Evolutionary conservation across 2,113 vertebrate species (phyloP), one percentile per base, ranked within the genome.

Genomic region (Alectura lathami): DNA sequence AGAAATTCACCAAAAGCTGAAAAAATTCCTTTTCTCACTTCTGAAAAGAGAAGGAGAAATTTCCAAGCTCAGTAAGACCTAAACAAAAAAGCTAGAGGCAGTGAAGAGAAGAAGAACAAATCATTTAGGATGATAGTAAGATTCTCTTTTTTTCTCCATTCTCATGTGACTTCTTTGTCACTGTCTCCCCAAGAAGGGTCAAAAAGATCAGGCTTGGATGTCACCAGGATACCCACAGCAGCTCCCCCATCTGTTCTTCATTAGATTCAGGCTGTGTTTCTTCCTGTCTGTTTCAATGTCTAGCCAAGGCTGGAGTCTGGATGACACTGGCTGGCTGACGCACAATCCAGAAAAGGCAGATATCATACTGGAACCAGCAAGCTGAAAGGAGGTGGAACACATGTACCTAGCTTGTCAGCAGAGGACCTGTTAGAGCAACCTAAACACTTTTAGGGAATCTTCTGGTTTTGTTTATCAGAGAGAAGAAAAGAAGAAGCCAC

Each of bases 251-350:
- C 48, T 86, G 80, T 90, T 72, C 72, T 83, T 77, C 59, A 70
- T 88, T 77, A 69, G n/a, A 26, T 67, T 74, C 54, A 88, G 80
- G 60, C 86, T 50, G 7, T 51, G 47, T 21, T 67, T 34, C 75
- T 86, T 94, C 88, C 94, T 86, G 59, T 86, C 75, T 91, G 54
- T 50, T 63, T 57, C 63, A 60, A 34, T 8, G 59, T 93, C 88
- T 59, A 59, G 83, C 82, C 88, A 96, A 83, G 86, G 73, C 0
- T 48, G 85, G 53, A 53, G 70, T 78, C 87, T 73, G 75, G 43
- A 69, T 83, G 73, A 74, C 78, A 63, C 50, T 56, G 64, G 50
- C 8, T 86, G 64, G 68, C 64, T 81, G 64, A 69, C 6, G 54
- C 1, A 70, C 69, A 67, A 2, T 23, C 67, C 80, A 86, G 72